A percentile compares a stretch with the other conserved stretches of the same genome.
Conservation (phyloP, 2,113 vertebrate genomes). For the western clawed frog (Xenopus tropicalis) region UCB_Xtro_10.0 CM004443.2:193040001-193040500, state of each 20-base stretch:
- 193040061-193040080: slow-evolving; percentile 79
- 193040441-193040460: slow-evolving; percentile 58
- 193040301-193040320: slow-evolving; percentile 64
- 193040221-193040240: slow-evolving; percentile 84
- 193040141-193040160: slow-evolving; percentile 78
- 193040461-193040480: slow-evolving; percentile 65
- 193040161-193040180: slow-evolving; percentile 79
- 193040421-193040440: slow-evolving; percentile 66
- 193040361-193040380: slow-evolving; percentile 51
- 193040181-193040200: slow-evolving; percentile 79
- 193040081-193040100: slow-evolving; percentile 73
- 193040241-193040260: slow-evolving; percentile 68
- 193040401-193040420: slow-evolving; percentile 47
- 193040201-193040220: slow-evolving; percentile 81
- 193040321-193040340: slow-evolving; percentile 55
- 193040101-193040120: slow-evolving; percentile 82
- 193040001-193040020: slow-evolving; percentile 61
- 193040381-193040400: slow-evolving; percentile 51
- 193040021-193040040: slow-evolving; percentile 73
- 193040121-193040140: slow-evolving; percentile 78
- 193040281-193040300: slow-evolving; percentile 64
- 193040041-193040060: slow-evolving; percentile 73
- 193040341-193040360: slow-evolving; percentile 57
- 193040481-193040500: slow-evolving; percentile 70
- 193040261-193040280: slow-evolving; percentile 66